Conservation (phyloP, 2,113 vertebrate genomes). For the Poicephalus meyeri region DNA sequence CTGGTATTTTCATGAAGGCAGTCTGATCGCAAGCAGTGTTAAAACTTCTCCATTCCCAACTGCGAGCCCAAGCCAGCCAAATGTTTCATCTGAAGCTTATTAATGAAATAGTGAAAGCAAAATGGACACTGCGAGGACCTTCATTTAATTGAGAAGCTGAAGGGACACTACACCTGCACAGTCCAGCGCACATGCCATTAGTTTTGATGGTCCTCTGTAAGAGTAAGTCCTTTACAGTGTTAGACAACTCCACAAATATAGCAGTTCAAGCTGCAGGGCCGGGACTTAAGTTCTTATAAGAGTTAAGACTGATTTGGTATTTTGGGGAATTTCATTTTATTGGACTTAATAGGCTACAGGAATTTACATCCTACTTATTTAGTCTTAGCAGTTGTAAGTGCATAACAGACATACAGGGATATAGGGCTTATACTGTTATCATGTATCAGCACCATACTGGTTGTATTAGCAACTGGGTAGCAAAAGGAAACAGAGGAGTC, state of each 20-base stretch:
- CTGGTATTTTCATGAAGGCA: neutral
- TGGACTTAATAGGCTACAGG: neutral
- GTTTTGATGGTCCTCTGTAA: neutral
- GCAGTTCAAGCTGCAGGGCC: neutral
- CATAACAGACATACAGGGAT: neutral
- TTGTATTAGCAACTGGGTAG: neutral
- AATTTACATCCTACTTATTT: neutral
- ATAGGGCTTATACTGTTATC: neutral
- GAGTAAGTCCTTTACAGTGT: neutral
- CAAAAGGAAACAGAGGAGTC: neutral
- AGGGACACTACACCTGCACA: neutral
- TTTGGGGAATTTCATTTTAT: neutral
- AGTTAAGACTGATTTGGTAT: neutral
- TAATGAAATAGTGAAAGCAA: neutral
- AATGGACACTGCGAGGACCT: neutral
- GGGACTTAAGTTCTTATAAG: neutral
- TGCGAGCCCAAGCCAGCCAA: neutral
- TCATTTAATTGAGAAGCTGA: neutral
- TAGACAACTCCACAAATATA: neutral
- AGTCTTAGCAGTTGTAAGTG: neutral
- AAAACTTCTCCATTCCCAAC: neutral
- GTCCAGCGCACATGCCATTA: rapidly evolving
- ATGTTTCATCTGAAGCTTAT: neutral
- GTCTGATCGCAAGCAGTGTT: neutral
- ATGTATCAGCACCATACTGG: rapidly evolving